These are phyloP conservation scores for Poeciliopsis paucimaculata DNA, from an alignment of 2,797 vertebrate species.

Conservation along the genomic window DNA sequence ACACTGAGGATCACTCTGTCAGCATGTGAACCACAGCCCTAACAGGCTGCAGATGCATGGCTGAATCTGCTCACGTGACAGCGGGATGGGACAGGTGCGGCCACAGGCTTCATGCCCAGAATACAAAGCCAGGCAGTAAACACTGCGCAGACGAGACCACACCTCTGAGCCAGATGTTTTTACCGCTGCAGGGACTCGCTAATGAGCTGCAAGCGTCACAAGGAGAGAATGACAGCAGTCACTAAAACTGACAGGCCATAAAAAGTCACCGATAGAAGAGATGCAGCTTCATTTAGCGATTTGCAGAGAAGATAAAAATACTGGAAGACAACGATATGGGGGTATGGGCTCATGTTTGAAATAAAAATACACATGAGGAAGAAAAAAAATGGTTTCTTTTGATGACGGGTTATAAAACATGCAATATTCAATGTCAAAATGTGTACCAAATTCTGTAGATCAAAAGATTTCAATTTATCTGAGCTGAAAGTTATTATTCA, in stretches of 20 bases:
- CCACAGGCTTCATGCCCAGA: constrained; percentile 49
- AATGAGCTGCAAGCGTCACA: constrained; percentile 47
- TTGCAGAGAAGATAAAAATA: background rate
- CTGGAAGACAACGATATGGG: background rate
- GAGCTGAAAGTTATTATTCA: constrained; percentile 29
- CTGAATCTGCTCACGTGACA: constrained; percentile 40
- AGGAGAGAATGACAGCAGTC: background rate
- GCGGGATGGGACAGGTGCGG: constrained; percentile 50
- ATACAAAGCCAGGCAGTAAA: constrained; percentile 64
- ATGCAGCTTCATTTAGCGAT: no score
- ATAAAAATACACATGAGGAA: background rate
- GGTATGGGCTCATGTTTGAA: background rate
- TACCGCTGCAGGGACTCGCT: constrained; percentile 27
- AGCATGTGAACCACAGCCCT: constrained; percentile 22
- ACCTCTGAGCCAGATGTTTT: constrained; percentile 44
- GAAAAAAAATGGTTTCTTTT: background rate
- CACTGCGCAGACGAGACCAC: constrained; percentile 25
- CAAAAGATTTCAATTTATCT: constrained; percentile 39
- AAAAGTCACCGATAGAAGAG: background rate
- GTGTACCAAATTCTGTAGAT: constrained; percentile 49
- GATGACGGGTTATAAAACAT: background rate
- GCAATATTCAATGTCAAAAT: background rate
- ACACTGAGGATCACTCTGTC: constrained; percentile 31
- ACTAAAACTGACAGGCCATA: background rate
- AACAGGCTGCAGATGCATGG: constrained; percentile 32